phyloP scores from a whole-genome alignment of 2,113 vertebrate species.

The Nettapus auritus region DNA sequence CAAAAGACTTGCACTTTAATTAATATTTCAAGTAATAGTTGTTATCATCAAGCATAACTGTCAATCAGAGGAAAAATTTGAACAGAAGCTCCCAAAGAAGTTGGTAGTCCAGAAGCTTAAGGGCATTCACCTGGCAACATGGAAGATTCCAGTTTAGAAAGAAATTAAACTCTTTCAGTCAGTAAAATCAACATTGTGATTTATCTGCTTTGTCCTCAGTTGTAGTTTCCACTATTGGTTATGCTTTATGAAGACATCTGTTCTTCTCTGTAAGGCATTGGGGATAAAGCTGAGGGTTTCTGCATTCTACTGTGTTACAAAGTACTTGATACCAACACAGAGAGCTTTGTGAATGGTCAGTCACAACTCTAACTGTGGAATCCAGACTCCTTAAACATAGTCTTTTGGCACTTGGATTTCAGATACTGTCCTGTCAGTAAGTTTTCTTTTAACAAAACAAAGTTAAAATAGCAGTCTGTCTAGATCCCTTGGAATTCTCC shows the following conservation, averaged over 20 bases:
- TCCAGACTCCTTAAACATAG: neutral
- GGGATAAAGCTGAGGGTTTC: neutral
- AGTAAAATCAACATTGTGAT: neutral
- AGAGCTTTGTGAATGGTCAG: neutral
- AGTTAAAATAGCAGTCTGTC: neutral
- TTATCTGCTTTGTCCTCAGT: neutral
- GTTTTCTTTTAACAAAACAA: neutral
- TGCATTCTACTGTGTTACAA: neutral
- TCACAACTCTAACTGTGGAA: neutral
- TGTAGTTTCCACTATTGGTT: neutral
- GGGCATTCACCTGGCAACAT: no score
- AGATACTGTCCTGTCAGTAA: neutral
- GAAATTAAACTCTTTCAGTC: neutral
- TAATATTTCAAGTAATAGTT: neutral
- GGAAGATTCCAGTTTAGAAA: neutral
- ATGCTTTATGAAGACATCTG: neutral
- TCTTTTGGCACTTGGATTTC: neutral
- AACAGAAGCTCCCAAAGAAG: neutral
- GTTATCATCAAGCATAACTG: neutral
- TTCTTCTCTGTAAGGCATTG: neutral
- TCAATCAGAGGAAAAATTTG: neutral
- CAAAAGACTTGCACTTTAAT: neutral
- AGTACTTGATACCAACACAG: neutral
- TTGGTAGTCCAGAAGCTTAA: neutral
- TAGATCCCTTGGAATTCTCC: neutral